These are phyloP conservation scores for Lordiphosa clarofinis DNA, from an alignment of 1,140 invertebrate species.

Conservation along the genomic window DNA sequence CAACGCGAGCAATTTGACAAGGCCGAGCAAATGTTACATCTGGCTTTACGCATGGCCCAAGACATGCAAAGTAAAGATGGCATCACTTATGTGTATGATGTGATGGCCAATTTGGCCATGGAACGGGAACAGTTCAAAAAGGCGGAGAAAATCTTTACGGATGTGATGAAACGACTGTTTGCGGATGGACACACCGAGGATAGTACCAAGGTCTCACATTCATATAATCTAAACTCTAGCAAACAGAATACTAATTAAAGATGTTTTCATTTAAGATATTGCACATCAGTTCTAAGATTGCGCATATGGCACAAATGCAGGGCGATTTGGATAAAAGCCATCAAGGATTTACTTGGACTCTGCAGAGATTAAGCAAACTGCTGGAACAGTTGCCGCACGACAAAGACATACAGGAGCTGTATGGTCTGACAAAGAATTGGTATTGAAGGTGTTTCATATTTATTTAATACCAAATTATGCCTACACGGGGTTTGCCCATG, in stretches of 20 bases:
- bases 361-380: slow-evolving; percentile 83
- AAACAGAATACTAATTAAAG: neutral
- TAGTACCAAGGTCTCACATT: slow-evolving; percentile 86
- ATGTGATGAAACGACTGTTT: slow-evolving; percentile 89
- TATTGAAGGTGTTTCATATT: slow-evolving; percentile 79
- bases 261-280: slow-evolving; percentile 39
- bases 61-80: slow-evolving; percentile 87
- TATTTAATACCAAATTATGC: neutral
- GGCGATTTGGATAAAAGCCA: slow-evolving; percentile 85
- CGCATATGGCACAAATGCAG: slow-evolving; percentile 83
- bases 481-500: neutral
- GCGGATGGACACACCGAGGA: slow-evolving; percentile 84
- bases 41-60: slow-evolving; percentile 91
- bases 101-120: slow-evolving; percentile 94
- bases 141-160: slow-evolving; percentile 90
- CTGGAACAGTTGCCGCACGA: slow-evolving; percentile 54
- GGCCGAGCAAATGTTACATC: slow-evolving; percentile 91
- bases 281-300: slow-evolving; percentile 84
- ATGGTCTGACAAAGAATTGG: slow-evolving; percentile 85
- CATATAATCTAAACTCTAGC: neutral
- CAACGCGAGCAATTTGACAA: slow-evolving; percentile 88
- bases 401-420: slow-evolving; percentile 64
- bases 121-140: slow-evolving; percentile 87
- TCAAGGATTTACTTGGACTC: slow-evolving; percentile 87
- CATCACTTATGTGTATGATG: slow-evolving; percentile 92